These are phyloP conservation scores for Archocentrus centrarchus DNA, from an alignment of 2,113 vertebrate genomes.

Conservation along the genomic window DNA sequence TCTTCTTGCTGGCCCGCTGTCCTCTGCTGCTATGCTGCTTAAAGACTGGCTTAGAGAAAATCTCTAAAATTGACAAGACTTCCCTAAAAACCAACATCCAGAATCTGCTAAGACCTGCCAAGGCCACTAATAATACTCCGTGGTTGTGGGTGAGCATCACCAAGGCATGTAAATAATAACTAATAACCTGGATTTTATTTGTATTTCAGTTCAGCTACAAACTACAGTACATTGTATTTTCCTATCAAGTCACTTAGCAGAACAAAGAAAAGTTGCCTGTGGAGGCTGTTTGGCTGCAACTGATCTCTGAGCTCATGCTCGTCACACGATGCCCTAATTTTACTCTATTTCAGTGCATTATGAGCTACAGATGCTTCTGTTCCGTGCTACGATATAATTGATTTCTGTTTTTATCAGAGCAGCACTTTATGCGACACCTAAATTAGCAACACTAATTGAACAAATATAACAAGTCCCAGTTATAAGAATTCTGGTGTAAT, in stretches of 20 bases:
- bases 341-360: slow-evolving; percentile 26
- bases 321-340: slow-evolving; percentile 44
- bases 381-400: background rate
- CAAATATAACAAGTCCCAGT: background rate
- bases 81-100: background rate
- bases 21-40: background rate
- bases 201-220: background rate
- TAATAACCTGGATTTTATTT: background rate
- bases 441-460: slow-evolving; percentile 17
- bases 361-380: slow-evolving; percentile 27
- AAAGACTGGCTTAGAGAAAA: background rate
- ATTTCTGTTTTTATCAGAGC: background rate
- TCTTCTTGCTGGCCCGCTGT: background rate
- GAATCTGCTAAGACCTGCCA: too few relatives aligned
- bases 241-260: background rate
- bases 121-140: background rate
- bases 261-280: background rate
- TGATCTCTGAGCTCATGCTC: slow-evolving; percentile 46
- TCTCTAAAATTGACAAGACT: background rate
- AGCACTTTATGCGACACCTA: background rate
- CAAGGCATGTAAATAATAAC: background rate
- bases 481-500: slow-evolving; percentile 17
- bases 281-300: background rate
- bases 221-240: background rate
- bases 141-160: background rate